phyloP scores from a whole-genome alignment of 1,140 invertebrate species.

The Drosophila novamexicana region DNA sequence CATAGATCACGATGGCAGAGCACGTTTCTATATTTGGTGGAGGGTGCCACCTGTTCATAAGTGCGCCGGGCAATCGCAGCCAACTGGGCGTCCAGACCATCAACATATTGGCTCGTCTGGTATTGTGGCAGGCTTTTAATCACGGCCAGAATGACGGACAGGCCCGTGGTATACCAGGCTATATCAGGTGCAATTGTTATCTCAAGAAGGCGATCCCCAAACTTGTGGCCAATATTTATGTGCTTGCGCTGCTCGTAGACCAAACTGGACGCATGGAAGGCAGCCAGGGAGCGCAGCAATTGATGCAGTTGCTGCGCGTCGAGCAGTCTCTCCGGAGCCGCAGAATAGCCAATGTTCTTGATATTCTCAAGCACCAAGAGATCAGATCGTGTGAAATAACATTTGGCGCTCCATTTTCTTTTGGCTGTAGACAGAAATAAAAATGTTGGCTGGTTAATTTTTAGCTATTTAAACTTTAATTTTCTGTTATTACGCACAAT shows the following conservation, averaged over 20 bases:
- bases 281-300: slow-evolving; percentile 75
- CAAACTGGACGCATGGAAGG: slow-evolving; percentile 84
- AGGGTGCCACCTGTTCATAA: slow-evolving; percentile 68
- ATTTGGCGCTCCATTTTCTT: slow-evolving; percentile 63
- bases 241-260: slow-evolving; percentile 53
- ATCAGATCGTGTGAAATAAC: slow-evolving; percentile 75
- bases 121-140: slow-evolving; percentile 50
- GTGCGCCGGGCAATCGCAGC: slow-evolving; percentile 35
- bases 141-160: slow-evolving; percentile 51
- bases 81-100: slow-evolving; percentile 46
- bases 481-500: slow-evolving; percentile 41
- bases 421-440: slow-evolving; percentile 34
- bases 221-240: slow-evolving; percentile 54
- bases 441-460: neutral
- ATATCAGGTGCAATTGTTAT: slow-evolving; percentile 60
- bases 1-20: slow-evolving; percentile 87
- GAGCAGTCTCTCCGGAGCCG: neutral
- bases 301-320: slow-evolving; percentile 29
- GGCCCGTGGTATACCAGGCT: slow-evolving; percentile 72
- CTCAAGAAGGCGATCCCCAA: slow-evolving; percentile 60
- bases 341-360: slow-evolving; percentile 24
- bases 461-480: neutral
- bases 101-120: slow-evolving; percentile 2
- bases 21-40: slow-evolving; percentile 84
- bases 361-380: slow-evolving; percentile 84